Percentiles rank a stretch among this genome's conserved stretches.
Evolutionary conservation across 1,140 invertebrate species (phyloP).

Genomic region (Daktulosphaira vitifoliae): DNA sequence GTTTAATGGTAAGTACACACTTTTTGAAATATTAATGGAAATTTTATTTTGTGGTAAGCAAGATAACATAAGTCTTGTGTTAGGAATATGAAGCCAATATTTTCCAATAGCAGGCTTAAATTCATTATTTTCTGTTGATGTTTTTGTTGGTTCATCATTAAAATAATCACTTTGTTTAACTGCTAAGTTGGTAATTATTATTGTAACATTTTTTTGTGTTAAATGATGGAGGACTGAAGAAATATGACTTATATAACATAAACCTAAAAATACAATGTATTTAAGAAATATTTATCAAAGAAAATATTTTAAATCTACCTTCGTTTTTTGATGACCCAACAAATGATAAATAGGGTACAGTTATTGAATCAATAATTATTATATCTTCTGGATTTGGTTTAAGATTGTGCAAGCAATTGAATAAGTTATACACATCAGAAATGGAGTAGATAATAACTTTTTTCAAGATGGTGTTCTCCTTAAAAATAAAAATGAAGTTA

Average conservation of each 20-base stretch:
- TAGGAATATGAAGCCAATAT: constrained; percentile 38
- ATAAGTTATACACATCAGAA: constrained; percentile 40
- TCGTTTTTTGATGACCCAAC: constrained; percentile 33
- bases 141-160: constrained; percentile 7
- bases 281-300: not conserved
- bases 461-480: not conserved
- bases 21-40: constrained; percentile 17
- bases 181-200: constrained; percentile 36
- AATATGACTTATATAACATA: constrained; percentile 37
- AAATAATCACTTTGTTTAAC: constrained; percentile 19
- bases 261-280: constrained; percentile 35
- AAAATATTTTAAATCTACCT: constrained; percentile 18
- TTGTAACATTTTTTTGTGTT: constrained; percentile 6
- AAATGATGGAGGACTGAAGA: constrained; percentile 34
- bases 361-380: constrained; percentile 36
- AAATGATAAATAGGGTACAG: constrained; percentile 35
- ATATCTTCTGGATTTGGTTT: constrained; percentile 15
- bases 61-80: constrained; percentile 32
- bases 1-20: constrained; percentile 17
- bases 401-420: constrained; percentile 36
- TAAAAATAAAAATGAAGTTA: not conserved
- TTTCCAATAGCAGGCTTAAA: constrained; percentile 37
- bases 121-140: constrained; percentile 7
- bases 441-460: constrained; percentile 41
- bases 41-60: constrained; percentile 6